Evolutionary conservation across 2,797 vertebrate genomes (phyloP).

Genomic region (Scyliorhinus canicula): DNA sequence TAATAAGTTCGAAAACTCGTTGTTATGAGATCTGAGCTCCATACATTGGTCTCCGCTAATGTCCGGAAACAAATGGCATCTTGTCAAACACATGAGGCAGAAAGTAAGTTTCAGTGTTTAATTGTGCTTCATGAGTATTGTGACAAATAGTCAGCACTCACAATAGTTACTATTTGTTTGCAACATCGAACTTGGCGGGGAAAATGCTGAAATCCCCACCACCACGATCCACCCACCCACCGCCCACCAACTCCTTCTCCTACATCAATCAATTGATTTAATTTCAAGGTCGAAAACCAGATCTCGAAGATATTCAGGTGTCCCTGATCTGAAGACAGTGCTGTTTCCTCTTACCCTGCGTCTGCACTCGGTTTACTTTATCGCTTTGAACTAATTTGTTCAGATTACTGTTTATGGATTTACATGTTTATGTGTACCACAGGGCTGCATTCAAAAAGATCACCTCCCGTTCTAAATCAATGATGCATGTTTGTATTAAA

Average conservation of each 20-base stretch:
- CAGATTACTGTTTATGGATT: too few relatives aligned
- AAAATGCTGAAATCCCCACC: too few relatives aligned
- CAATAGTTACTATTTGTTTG: neutral
- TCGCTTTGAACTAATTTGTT: neutral
- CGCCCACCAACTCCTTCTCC: neutral
- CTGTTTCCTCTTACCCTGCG: neutral
- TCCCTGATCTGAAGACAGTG: neutral
- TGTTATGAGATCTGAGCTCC: neutral
- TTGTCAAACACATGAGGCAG: neutral
- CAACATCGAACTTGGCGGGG: neutral
- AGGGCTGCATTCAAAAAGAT: neutral
- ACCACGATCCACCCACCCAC: too few relatives aligned
- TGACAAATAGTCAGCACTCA: neutral
- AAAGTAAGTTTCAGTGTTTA: neutral
- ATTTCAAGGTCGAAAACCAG: neutral
- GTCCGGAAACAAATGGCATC: neutral
- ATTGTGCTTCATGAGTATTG: neutral
- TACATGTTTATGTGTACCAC: neutral
- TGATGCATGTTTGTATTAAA: neutral
- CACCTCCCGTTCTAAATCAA: neutral
- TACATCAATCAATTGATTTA: neutral
- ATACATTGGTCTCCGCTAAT: neutral
- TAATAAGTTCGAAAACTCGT: neutral
- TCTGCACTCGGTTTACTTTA: neutral
- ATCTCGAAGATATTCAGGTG: neutral